Evolutionary conservation across 30 jellyfish, hydroid and myxozoan genomes (phyloP).

Genomic region (Phacellophora camtschatica): DNA sequence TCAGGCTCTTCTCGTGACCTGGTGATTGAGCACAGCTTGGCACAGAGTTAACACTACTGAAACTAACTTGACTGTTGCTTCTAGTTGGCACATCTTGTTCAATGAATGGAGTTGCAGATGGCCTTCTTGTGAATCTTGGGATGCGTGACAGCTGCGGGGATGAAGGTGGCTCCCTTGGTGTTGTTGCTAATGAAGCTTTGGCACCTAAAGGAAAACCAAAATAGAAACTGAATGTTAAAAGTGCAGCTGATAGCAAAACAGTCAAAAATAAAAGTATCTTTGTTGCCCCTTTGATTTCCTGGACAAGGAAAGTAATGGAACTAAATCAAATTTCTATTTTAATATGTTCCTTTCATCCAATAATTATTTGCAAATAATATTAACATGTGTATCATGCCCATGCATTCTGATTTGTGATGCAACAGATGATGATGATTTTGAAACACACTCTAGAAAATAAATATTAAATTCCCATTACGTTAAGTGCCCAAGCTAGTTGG

Average conservation of each 20-base stretch:
- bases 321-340: too few relatives aligned
- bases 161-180: constrained; percentile 66
- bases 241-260: too few relatives aligned
- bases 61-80: constrained; percentile 33
- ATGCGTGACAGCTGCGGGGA: constrained; percentile 70
- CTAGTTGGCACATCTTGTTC: constrained; percentile 51
- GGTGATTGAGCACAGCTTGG: constrained; percentile 1
- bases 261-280: background rate
- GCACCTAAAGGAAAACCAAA: constrained; percentile 33
- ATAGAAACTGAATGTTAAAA: background rate
- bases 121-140: constrained; percentile 69
- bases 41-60: background rate
- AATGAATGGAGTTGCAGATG: constrained; percentile 49
- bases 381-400: too few relatives aligned
- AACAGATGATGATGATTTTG: too few relatives aligned
- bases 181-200: constrained; percentile 30
- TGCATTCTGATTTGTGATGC: too few relatives aligned
- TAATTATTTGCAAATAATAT: too few relatives aligned
- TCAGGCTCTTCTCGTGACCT: constrained; percentile 20
- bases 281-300: background rate
- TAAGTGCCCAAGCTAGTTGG: too few relatives aligned
- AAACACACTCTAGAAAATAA: too few relatives aligned
- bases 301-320: background rate
- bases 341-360: too few relatives aligned
- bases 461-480: too few relatives aligned